Percentiles rank a stretch among this genome's conserved stretches.
Evolutionary conservation across 2,888 invertebrate genomes (phyloP).

Genomic region (Thereva nobilitata): DNA sequence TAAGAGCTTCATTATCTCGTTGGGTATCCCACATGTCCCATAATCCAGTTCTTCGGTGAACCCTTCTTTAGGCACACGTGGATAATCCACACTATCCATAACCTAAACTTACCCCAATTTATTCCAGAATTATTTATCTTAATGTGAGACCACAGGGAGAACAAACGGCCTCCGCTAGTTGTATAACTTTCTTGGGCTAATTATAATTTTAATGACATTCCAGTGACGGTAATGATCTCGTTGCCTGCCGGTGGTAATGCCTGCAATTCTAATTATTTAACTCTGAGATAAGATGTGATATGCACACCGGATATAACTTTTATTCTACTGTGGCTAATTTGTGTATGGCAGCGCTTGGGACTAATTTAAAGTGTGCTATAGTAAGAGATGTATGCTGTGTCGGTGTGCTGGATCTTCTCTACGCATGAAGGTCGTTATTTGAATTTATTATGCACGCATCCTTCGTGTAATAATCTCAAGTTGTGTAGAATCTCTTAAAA

Average conservation of each 20-base stretch:
- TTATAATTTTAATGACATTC: slow-evolving; percentile 34
- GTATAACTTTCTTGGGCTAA: slow-evolving; percentile 33
- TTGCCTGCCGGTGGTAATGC: slow-evolving; percentile 16
- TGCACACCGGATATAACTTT: slow-evolving; percentile 16
- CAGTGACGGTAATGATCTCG: neutral
- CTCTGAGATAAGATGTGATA: slow-evolving; percentile 32
- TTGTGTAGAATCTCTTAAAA: neutral
- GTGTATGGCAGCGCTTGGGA: slow-evolving; percentile 30
- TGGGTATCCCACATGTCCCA: slow-evolving; percentile 36
- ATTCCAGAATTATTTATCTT: slow-evolving; percentile 27
- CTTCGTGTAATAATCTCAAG: slow-evolving; percentile 1
- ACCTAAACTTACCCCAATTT: slow-evolving; percentile 28
- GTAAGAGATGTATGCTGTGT: too few relatives aligned
- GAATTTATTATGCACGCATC: slow-evolving; percentile 5
- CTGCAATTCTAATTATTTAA: slow-evolving; percentile 35
- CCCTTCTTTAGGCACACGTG: slow-evolving; percentile 29
- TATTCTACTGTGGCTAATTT: slow-evolving; percentile 33
- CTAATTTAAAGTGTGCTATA: slow-evolving; percentile 34
- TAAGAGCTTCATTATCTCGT: slow-evolving; percentile 35
- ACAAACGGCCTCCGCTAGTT: slow-evolving; percentile 7
- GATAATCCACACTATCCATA: neutral
- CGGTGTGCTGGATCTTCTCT: too few relatives aligned
- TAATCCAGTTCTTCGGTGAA: slow-evolving; percentile 21
- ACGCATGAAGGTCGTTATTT: slow-evolving; percentile 13
- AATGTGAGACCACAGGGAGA: slow-evolving; percentile 32